phyloP scores from a whole-genome alignment of 2,113 vertebrate genomes.

The Menura novaehollandiae region DNA sequence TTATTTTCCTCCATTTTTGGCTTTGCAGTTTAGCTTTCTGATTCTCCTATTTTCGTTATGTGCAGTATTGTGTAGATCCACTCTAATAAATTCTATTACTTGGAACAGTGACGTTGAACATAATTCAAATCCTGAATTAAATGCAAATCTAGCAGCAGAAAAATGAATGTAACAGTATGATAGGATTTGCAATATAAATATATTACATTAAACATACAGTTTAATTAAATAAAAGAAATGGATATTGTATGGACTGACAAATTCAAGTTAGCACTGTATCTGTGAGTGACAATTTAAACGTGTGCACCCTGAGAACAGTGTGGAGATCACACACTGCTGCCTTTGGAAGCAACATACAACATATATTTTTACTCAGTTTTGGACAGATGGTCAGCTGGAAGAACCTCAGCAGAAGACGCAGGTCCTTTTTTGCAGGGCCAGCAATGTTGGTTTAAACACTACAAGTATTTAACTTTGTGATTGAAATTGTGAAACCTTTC shows the following conservation, averaged over 20 bases:
- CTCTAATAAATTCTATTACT: background rate
- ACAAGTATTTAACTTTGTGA: background rate
- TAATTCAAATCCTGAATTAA: background rate
- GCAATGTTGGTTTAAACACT: background rate
- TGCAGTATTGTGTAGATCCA: background rate
- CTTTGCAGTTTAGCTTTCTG: background rate
- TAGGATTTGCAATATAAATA: background rate
- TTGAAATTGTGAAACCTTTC: background rate
- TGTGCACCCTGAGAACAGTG: rapidly evolving
- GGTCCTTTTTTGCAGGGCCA: background rate
- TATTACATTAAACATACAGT: background rate
- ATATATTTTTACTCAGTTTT: background rate
- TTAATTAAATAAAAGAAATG: background rate
- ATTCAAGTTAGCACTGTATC: background rate
- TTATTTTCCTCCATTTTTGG: background rate
- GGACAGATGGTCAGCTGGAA: background rate
- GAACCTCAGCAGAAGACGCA: background rate
- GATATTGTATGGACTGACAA: background rate
- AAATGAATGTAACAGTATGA: background rate
- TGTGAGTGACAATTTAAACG: background rate
- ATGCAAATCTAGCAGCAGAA: background rate
- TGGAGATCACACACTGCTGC: background rate
- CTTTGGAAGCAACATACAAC: background rate
- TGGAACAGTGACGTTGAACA: background rate
- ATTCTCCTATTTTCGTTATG: background rate